These are phyloP conservation scores for Mungos mungo DNA, from an alignment of 2,113 vertebrate genomes.

Conservation along the genomic window DNA sequence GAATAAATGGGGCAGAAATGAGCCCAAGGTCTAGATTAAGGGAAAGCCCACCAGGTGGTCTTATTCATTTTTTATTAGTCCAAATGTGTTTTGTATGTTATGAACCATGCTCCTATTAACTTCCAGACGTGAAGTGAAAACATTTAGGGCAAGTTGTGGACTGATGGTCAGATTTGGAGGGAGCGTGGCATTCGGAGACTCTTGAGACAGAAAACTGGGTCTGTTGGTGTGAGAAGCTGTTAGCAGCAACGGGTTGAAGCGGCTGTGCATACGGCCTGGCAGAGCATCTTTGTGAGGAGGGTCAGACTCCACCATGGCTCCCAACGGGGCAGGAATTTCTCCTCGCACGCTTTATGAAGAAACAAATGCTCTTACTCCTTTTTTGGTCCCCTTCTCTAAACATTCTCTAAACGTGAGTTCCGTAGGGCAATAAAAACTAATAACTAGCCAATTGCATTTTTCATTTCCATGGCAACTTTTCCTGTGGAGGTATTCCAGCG, in stretches of 20 bases:
- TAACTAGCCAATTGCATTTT: slow-evolving; percentile 40
- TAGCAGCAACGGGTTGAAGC: background rate
- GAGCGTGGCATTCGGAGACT: slow-evolving; percentile 46
- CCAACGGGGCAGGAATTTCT: background rate
- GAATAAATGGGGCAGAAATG: slow-evolving; percentile 79
- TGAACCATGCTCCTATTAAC: slow-evolving; percentile 75
- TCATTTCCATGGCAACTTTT: slow-evolving; percentile 58
- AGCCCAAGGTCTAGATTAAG: slow-evolving; percentile 74
- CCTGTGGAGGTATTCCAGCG: slow-evolving; percentile 38
- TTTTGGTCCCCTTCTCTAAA: slow-evolving; percentile 44
- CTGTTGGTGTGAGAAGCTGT: background rate
- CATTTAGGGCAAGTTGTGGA: slow-evolving; percentile 57
- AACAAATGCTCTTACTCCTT: slow-evolving; percentile 40
- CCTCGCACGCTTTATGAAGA: slow-evolving; percentile 18
- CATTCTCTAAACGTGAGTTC: slow-evolving; percentile 19
- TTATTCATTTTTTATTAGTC: slow-evolving; percentile 83
- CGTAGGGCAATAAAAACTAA: slow-evolving; percentile 43
- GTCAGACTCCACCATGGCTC: background rate
- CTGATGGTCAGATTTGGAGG: slow-evolving; percentile 4
- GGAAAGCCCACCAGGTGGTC: slow-evolving; percentile 72
- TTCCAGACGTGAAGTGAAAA: slow-evolving; percentile 72
- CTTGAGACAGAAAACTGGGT: slow-evolving; percentile 33
- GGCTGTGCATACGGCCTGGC: background rate
- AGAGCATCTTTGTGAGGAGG: background rate
- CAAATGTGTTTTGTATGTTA: slow-evolving; percentile 79